Evolutionary conservation across 2,797 vertebrate species (phyloP).

Genomic region (Ptychobarbus kaznakovi): DNA sequence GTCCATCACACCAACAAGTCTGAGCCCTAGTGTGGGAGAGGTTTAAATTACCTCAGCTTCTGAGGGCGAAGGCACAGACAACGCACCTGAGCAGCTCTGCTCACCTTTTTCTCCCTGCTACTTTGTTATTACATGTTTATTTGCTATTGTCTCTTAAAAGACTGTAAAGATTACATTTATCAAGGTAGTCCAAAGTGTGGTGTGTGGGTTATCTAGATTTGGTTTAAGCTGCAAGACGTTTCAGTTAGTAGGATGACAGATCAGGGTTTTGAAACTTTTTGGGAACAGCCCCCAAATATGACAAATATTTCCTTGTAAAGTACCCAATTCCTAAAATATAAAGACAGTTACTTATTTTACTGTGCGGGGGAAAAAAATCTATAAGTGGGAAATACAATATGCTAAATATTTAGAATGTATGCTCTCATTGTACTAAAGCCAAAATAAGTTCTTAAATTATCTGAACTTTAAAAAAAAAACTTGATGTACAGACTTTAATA

Average conservation of each 20-base stretch:
- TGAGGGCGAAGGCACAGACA: background rate
- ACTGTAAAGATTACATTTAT: background rate
- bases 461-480: too few relatives aligned
- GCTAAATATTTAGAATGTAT: too few relatives aligned
- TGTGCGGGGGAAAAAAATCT: too few relatives aligned
- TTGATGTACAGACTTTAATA: too few relatives aligned
- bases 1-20: conserved; percentile 44
- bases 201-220: background rate
- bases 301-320: too few relatives aligned
- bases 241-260: too few relatives aligned
- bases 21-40: conserved; percentile 6
- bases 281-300: background rate
- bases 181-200: background rate
- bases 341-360: too few relatives aligned
- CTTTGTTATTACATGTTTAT: background rate
- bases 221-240: background rate
- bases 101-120: background rate
- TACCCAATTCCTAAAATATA: too few relatives aligned
- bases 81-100: background rate
- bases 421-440: too few relatives aligned
- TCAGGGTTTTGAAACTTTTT: background rate
- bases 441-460: too few relatives aligned
- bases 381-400: too few relatives aligned
- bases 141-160: background rate
- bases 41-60: conserved; percentile 19